Conservation (phyloP, 2,113 vertebrate genomes). For the Pavo muticus region DNA sequence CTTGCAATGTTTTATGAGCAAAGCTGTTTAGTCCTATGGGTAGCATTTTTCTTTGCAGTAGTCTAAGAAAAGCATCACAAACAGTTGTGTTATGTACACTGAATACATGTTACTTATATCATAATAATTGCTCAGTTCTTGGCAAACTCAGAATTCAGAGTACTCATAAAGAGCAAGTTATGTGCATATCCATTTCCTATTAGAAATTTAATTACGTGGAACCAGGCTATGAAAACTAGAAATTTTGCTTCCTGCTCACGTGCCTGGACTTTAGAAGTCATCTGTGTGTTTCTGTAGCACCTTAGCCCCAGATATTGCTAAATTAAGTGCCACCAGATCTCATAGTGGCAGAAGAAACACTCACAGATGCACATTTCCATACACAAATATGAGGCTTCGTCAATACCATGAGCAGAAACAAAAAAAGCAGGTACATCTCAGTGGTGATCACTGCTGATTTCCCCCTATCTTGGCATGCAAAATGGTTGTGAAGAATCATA, state of each 20-base stretch:
- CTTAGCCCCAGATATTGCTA: background rate
- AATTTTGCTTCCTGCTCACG: background rate
- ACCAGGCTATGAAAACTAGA: background rate
- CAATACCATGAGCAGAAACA: background rate
- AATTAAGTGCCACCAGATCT: background rate
- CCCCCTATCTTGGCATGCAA: background rate
- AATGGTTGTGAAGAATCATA: background rate
- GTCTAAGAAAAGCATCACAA: background rate
- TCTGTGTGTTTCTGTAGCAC: accelerated
- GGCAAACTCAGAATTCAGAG: background rate
- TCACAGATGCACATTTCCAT: background rate
- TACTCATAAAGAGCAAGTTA: background rate
- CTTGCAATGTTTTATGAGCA: background rate
- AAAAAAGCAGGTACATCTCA: background rate
- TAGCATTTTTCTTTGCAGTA: background rate
- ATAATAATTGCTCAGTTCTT: background rate
- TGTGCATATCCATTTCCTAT: background rate
- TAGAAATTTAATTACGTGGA: background rate
- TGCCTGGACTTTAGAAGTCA: background rate
- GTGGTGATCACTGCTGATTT: background rate
- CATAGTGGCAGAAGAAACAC: background rate
- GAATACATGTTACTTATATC: background rate
- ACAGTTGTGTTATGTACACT: background rate
- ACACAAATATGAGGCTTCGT: accelerated
- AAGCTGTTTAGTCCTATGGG: background rate